Evolutionary conservation across 2,888 invertebrate genomes (phyloP), one percentile per base, ranked within the genome.

Genomic region (Chloromyia formosa): DNA sequence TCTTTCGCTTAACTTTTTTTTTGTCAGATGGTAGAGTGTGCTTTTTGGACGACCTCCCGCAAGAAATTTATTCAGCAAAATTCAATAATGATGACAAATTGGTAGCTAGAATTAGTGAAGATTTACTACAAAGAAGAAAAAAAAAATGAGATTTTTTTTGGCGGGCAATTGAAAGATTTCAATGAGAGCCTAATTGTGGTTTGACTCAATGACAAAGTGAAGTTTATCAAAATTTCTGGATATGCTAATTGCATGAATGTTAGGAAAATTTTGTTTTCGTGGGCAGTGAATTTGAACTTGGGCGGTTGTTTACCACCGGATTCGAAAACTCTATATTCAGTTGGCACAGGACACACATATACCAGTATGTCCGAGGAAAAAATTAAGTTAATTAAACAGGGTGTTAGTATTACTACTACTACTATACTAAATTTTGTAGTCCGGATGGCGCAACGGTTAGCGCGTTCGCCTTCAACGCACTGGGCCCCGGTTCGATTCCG

Each of bases 21-120:
- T 23, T 66, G 45, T 14, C 18, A 20, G 18, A 64, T 64, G 45
- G 16, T n/a, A 42, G 5, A 16, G 16, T 14, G 22, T 12, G 42
- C 20, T 64, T 64, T 35, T 35, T 7, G 2, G 7, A 35, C 27
- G 27, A 49, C 49, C 49, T 49, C 49, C 49, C 49, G 49, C 49
- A n/a, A 49, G 16, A 18, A 16, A 35, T 35, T 35, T 45, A 18
- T 16, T 66, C 12, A 49, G 16, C 53, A n/a, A 66, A 49, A 45
- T 66, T 45, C 49, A 49, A 66, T 66, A 66, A 66, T 66, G 66
- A 66, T 66, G 66, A 66, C 66, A 66, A 66, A 66, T 66, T 49
- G 23, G 66, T 45, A n/a, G 66, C 20, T 9, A 45, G 42, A 49
- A 49, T 49, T 12, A 66, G 35, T 35, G n/a, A 49, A 66, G 27